phyloP scores from a whole-genome alignment of 1,140 invertebrate species.

The Oncopodura yosiiana region DNA sequence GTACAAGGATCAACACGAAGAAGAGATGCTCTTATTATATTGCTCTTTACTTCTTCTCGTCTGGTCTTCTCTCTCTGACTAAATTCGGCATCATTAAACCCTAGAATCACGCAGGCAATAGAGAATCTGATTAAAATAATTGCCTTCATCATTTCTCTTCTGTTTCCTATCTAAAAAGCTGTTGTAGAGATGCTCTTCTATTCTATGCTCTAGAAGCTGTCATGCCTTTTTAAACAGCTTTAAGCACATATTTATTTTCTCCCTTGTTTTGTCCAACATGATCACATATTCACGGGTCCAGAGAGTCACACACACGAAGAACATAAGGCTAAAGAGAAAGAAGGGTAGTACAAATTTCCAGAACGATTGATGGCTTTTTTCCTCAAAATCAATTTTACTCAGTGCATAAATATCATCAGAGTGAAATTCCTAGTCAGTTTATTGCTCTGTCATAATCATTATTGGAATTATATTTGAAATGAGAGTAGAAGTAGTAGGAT shows the following conservation, averaged over 20 bases:
- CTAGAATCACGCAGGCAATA: conserved; percentile 36
- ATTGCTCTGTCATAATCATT: too few species aligned
- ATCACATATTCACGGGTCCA: conserved; percentile 10
- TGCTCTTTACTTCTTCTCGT: neutral
- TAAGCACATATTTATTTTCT: neutral
- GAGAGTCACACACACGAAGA: too few species aligned
- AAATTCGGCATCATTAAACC: conserved; percentile 36
- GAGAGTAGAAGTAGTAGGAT: neutral
- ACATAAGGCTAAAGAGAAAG: neutral
- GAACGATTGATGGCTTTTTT: conserved; percentile 35
- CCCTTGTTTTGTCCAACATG: neutral
- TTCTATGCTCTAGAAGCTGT: neutral
- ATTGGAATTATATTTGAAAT: neutral
- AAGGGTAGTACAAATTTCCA: too few species aligned
- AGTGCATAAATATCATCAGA: too few species aligned
- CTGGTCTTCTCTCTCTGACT: neutral
- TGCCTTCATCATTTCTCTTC: conserved; percentile 33
- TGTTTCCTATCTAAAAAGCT: too few species aligned
- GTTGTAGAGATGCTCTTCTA: too few species aligned
- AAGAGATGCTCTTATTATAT: neutral
- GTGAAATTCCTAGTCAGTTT: too few species aligned
- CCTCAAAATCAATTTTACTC: conserved; percentile 35
- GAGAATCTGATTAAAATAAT: conserved; percentile 37
- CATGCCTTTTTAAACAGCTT: conserved; percentile 21
- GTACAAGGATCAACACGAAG: conserved; percentile 19